These are phyloP conservation scores for Eleginops maclovinus DNA, from an alignment of 2,113 vertebrate genomes.

Conservation along the genomic window DNA sequence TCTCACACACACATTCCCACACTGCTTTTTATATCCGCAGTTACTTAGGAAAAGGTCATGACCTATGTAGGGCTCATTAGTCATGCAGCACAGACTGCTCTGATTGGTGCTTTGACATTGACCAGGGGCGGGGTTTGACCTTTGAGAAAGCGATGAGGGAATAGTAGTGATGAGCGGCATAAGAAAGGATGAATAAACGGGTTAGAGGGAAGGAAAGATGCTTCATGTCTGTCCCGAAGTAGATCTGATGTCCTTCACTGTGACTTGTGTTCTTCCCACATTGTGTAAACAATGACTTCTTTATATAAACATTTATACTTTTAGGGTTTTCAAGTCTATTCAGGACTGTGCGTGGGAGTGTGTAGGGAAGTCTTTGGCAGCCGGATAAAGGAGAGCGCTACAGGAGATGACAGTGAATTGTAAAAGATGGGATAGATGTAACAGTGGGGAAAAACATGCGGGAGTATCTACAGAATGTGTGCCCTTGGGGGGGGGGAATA, in stretches of 20 bases:
- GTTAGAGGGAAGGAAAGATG: background rate
- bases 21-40: conserved; percentile 50
- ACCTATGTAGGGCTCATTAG: conserved; percentile 71
- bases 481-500: conserved; percentile 42
- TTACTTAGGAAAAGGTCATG: conserved; percentile 67
- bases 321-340: conserved; percentile 36
- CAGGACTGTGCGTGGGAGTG: conserved; percentile 32
- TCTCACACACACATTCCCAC: conserved; percentile 20
- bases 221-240: background rate
- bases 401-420: conserved; percentile 65
- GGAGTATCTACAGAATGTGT: conserved; percentile 51
- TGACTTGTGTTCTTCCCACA: conserved; percentile 24
- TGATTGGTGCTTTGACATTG: conserved; percentile 64
- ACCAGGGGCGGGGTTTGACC: conserved; percentile 63
- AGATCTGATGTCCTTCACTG: conserved; percentile 1
- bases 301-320: conserved; percentile 35
- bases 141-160: conserved; percentile 45
- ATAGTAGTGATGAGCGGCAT: background rate
- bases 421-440: conserved; percentile 57
- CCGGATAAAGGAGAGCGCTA: conserved; percentile 46
- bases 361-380: conserved; percentile 55
- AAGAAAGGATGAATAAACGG: conserved; percentile 9
- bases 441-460: conserved; percentile 57
- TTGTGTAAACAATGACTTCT: conserved; percentile 6
- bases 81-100: conserved; percentile 47